phyloP scores from a whole-genome alignment of 2,113 vertebrate genomes.

The Campylomormyrus tamandua region DNA sequence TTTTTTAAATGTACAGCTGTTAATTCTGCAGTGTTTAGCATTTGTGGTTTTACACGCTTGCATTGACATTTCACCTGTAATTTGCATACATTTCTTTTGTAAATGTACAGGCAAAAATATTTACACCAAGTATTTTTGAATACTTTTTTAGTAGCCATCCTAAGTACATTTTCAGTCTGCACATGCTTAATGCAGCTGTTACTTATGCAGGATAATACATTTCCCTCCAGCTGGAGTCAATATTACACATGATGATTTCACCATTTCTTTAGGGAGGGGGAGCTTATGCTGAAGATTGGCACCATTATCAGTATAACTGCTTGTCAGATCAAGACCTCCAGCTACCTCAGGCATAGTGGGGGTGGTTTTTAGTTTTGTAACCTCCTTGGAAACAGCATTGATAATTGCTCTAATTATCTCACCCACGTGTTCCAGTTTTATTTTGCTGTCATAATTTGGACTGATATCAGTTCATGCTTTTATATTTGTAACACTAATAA shows the following conservation, averaged over 20 bases:
- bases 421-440: neutral
- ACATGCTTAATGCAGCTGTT: neutral
- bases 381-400: neutral
- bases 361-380: neutral
- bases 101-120: neutral
- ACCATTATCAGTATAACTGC: neutral
- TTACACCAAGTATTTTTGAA: neutral
- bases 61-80: neutral
- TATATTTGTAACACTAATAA: neutral
- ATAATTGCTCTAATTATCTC: neutral
- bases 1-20: neutral
- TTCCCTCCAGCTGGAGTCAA: neutral
- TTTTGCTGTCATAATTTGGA: neutral
- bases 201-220: neutral
- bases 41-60: neutral
- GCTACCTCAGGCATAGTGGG: neutral
- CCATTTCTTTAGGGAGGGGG: neutral
- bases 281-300: neutral
- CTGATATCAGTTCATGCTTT: neutral
- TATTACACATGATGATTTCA: neutral
- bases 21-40: neutral
- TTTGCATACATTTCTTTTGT: neutral
- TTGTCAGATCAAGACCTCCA: neutral
- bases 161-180: neutral
- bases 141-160: neutral